Evolutionary conservation across 2,888 invertebrate genomes (phyloP), one percentile per base, ranked within the genome.

Genomic region (Diarsia brunnea): DNA sequence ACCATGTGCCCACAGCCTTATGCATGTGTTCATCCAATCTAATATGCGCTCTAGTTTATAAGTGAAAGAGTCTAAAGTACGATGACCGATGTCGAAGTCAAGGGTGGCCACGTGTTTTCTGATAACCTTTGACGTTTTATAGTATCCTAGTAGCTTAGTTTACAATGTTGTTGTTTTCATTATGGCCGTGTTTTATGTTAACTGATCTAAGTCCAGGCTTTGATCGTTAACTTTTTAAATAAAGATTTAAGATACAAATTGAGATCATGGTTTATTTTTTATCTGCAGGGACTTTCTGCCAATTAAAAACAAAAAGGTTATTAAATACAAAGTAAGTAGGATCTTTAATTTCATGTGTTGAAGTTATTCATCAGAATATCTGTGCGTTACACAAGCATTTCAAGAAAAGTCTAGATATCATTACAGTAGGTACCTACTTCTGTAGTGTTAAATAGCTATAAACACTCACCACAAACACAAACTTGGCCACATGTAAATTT

Each of bases 101-200:
- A 74, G 71, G 84, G 71, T 79, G 60, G 51, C 69, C 77, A 83
- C 77, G 84, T 77, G 84, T 81, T 75, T 60, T 24, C 4, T 11
- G 84, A 84, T 84, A 84, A 74, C 67, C 63, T 77, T 61, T 84
- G 81, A 69, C 66, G 58, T 47, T 66, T 72, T 45, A 69, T 72
- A 74, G 68, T 78, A 67, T 45, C 73, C 78, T 73, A 73, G 73
- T 83, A 63, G 43, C n/a, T 63, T 43, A 78, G 12, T 69, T 79
- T 67, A 79, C 53, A 74, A 53, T 74, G 58, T 69, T 45, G 19
- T n/a, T 49, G 10, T 60, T 66, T 66, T 51, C 14, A 16, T 53
- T n/a, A 11, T 31, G 49, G n/a, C 27, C 10, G 31, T 43, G 49
- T 58, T 58, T 58, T 16, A 58, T 27, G 58, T 65, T 45, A 51